These are phyloP conservation scores for Alviniconcha marisindica DNA, from an alignment of 1,140 invertebrate species.

Conservation along the genomic window DNA sequence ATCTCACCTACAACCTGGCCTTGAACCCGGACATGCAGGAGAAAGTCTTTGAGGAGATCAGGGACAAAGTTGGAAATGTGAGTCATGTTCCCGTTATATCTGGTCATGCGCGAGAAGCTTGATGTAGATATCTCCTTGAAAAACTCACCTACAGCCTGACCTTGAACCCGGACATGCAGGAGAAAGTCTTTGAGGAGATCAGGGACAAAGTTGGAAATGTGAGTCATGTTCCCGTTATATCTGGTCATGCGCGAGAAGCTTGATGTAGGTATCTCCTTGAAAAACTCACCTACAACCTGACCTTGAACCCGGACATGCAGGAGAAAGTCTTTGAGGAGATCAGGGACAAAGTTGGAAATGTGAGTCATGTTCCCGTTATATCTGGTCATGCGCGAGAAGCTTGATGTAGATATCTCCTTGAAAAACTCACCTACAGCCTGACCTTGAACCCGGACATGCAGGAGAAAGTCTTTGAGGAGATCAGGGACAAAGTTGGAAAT, in stretches of 20 bases:
- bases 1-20: slow-evolving; percentile 80
- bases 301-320: slow-evolving; percentile 74
- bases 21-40: slow-evolving; percentile 70
- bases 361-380: too few species aligned
- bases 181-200: slow-evolving; percentile 49
- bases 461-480: slow-evolving; percentile 46
- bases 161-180: slow-evolving; percentile 69
- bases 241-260: slow-evolving; percentile 78
- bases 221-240: slow-evolving; percentile 77
- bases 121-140: too few species aligned
- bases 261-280: too few species aligned
- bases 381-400: too few species aligned
- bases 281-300: slow-evolving; percentile 79
- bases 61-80: slow-evolving; percentile 48
- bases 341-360: slow-evolving; percentile 29
- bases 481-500: slow-evolving; percentile 35
- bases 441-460: slow-evolving; percentile 76
- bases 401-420: too few species aligned
- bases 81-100: slow-evolving; percentile 77
- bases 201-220: slow-evolving; percentile 34
- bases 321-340: slow-evolving; percentile 49
- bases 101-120: slow-evolving; percentile 78
- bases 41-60: slow-evolving; percentile 47
- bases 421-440: slow-evolving; percentile 79
- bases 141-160: slow-evolving; percentile 80